Percentiles rank a stretch among this genome's conserved stretches.
These are phyloP conservation scores for Bradypodion pumilum DNA, from an alignment of 2,797 vertebrate species.

Conservation along the genomic window DNA sequence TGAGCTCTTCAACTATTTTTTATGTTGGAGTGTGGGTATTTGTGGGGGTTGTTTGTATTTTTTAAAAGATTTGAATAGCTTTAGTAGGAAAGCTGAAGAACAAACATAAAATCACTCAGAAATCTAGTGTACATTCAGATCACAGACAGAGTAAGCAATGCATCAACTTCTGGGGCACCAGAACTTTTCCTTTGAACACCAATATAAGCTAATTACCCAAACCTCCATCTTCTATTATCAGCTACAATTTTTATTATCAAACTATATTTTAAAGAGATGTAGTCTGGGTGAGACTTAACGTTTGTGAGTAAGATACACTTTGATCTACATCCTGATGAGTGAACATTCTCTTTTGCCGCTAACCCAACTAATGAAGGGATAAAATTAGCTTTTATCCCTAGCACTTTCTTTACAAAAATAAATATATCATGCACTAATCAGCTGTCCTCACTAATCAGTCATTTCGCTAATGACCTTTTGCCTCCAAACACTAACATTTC, in stretches of 20 bases:
- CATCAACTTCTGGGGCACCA: constrained; percentile 6
- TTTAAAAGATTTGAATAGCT: not conserved
- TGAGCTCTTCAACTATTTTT: not conserved
- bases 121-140: not conserved
- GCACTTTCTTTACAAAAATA: constrained; percentile 84
- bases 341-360: constrained; percentile 86
- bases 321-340: constrained; percentile 92
- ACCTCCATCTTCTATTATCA: constrained; percentile 49
- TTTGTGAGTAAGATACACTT: constrained; percentile 78
- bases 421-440: constrained; percentile 84
- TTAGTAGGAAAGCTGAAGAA: not conserved
- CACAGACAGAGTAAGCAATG: not conserved
- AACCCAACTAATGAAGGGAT: constrained; percentile 94
- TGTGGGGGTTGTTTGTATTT: too few relatives aligned
- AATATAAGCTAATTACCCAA: constrained; percentile 41
- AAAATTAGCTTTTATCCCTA: constrained; percentile 90
- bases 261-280: constrained; percentile 23
- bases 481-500: constrained; percentile 83
- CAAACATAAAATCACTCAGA: not conserved
- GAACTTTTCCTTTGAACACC: constrained; percentile 44
- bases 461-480: constrained; percentile 86
- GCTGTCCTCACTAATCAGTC: constrained; percentile 89
- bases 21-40: not conserved
- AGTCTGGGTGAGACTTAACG: constrained; percentile 66
- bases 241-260: constrained; percentile 41